Evolutionary conservation across 1,140 invertebrate genomes (phyloP), one percentile per base, ranked within the genome.

Genomic region (Calephelis virginiensis): DNA sequence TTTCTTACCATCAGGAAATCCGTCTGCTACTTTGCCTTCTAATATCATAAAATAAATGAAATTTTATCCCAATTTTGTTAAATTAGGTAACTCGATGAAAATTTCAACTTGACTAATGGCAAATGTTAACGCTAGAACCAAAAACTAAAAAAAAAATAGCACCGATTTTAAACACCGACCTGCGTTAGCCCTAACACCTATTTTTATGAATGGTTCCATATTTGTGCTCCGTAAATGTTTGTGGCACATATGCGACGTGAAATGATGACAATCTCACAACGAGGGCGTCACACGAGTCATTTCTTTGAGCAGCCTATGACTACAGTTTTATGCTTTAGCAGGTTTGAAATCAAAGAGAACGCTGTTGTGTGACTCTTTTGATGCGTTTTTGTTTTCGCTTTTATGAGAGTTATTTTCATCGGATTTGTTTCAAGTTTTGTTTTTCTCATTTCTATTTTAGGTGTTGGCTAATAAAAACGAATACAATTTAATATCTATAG

Each of bases 321-420:
- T 53, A 53, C 49, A 17, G 49, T 53, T 53, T 53, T 53, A 28
- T 53, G 49, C 49, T 53, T 53, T 53, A 53, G 49, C 17, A 53
- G 49, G 13, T 53, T 50, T 50, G 49, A 53, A 53, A 53, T 53
- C 49, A 53, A 53, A 53, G 49, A 11, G 49, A n/a, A 17, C 14
- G 49, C 49, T 8, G 6, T 50, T 13, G 7, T 5, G 8, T 7
- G 13, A 2, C 8, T 14, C 49, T 50, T 50, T 50, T 50, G 49
- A 50, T 43, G 40, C 40, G 40, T 43, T 4, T 43, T 43, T 9
- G 1, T 50, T 49, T 49, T 49, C 13, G 14, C n/a, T 49, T 49
- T 49, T 14, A 9, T 13, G 48, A 49, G 8, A 13, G 13, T 14
- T 49, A 13, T 49, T 14, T 13, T 14, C 13, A n/a, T 49, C n/a